Evolutionary conservation across 2,113 vertebrate species (phyloP).

Genomic region (Macquaria australasica): DNA sequence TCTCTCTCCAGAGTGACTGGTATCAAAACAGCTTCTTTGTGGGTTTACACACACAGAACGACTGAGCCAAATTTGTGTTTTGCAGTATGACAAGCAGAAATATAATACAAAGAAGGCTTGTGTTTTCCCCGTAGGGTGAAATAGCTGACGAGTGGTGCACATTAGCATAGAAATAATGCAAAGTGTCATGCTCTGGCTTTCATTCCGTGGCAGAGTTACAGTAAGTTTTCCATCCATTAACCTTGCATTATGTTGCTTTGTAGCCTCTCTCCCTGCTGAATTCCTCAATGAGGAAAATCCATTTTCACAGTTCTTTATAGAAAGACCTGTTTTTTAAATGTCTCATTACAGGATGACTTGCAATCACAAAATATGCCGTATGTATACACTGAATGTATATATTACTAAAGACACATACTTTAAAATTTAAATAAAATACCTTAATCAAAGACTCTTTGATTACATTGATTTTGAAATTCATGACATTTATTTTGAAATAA

Average conservation of each 20-base stretch:
- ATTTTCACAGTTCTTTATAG: conserved; percentile 41
- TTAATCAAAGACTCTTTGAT: background rate
- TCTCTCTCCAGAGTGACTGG: conserved; percentile 63
- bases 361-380: background rate
- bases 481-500: conserved; percentile 8
- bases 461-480: background rate
- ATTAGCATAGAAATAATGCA: conserved; percentile 83
- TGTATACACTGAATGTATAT: background rate
- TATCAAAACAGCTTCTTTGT: conserved; percentile 77
- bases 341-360: conserved; percentile 15
- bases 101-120: conserved; percentile 71
- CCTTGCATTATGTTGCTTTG: conserved; percentile 59
- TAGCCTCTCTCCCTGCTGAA: conserved; percentile 40
- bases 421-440: background rate
- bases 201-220: conserved; percentile 63
- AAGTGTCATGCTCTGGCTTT: conserved; percentile 63
- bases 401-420: background rate
- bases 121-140: conserved; percentile 70
- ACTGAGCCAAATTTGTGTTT: conserved; percentile 65
- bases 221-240: conserved; percentile 72
- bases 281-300: conserved; percentile 39
- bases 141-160: conserved; percentile 59
- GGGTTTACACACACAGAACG: conserved; percentile 54
- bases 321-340: background rate
- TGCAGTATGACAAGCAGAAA: conserved; percentile 69